Evolutionary conservation across 64 coral and sea anemone genomes (phyloP), one percentile per base, ranked within the genome.

Genomic region (Dendrophyllia cribrosa): DNA sequence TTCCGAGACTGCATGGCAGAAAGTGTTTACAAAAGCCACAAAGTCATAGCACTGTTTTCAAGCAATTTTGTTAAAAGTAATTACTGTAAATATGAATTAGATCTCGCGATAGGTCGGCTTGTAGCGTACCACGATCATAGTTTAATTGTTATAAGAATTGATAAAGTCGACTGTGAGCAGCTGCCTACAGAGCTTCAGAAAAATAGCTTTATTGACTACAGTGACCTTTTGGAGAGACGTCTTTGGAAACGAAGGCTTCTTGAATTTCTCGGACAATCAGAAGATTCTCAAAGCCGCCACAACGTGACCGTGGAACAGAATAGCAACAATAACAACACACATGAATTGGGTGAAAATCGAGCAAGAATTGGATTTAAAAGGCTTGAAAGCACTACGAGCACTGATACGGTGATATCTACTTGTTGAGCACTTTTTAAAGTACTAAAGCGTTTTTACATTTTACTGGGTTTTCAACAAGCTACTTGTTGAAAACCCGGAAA

Each of bases 1-100:
- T 45, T 92, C 15, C 44, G 19, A 14, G 90, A 92, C 4, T 86
- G 26, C 20, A 92, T 92, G 90, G 71, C 82, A 20, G 53, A 86
- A 6, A 78, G 90, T 43, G 79, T 92, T 75, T 64, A 92, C 17
- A 66, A 60, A 53, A 92, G 90, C 90, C 21, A 72, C 20, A 92
- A 92, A 58, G 81, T 86, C 80, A 82, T 92, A 15, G 90, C 70
- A 6, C 68, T 92, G 20, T 70, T 76, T 52, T 92, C 90, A 59
- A 86, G 55, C 52, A 86, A 92, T 74, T 92, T 85, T 59, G 47
- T 86, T 20, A 34, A 63, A 6, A 92, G 90, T 68, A 67, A 76
- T 43, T 77, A 64, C 60, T 92, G 90, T 26, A 51, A 10, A 17
- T 45, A 86, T 19, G 90, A 92, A 81, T 70, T 92, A 13, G 71